These are phyloP conservation scores for Thymallus thymallus DNA, from an alignment of 2,113 vertebrate species.

Conservation along the genomic window DNA sequence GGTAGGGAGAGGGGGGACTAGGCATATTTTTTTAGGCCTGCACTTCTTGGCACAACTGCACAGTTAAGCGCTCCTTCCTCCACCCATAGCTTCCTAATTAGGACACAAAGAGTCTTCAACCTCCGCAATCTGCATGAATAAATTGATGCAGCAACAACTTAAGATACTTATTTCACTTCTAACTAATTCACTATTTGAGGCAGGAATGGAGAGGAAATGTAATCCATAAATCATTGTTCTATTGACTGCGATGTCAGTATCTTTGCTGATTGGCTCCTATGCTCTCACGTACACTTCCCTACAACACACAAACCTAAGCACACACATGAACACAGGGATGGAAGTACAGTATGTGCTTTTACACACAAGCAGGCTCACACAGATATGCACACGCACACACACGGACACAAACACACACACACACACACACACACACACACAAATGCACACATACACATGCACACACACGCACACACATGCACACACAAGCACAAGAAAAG, in stretches of 20 bases:
- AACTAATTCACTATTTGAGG: constrained; percentile 14
- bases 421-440: too few relatives aligned
- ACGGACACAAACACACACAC: too few relatives aligned
- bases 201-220: constrained; percentile 25
- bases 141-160: constrained; percentile 19
- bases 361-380: not conserved
- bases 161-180: constrained; percentile 20
- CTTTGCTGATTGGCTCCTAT: not conserved
- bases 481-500: too few relatives aligned
- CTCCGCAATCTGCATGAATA: constrained; percentile 37
- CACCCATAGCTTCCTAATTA: constrained; percentile 66
- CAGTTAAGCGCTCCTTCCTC: constrained; percentile 54
- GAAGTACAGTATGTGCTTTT: not conserved
- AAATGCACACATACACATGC: too few relatives aligned
- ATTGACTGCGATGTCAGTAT: not conserved
- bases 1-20: constrained; percentile 32
- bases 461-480: constrained; percentile 2
- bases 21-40: constrained; percentile 45
- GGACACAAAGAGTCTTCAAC: constrained; percentile 59
- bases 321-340: constrained; percentile 1
- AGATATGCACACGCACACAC: too few relatives aligned
- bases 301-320: constrained; percentile 36
- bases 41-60: constrained; percentile 54
- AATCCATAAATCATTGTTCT: constrained; percentile 42
- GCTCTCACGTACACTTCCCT: not conserved